phyloP scores from a whole-genome alignment of 2,113 vertebrate species.

The Pantherophis guttatus region DNA sequence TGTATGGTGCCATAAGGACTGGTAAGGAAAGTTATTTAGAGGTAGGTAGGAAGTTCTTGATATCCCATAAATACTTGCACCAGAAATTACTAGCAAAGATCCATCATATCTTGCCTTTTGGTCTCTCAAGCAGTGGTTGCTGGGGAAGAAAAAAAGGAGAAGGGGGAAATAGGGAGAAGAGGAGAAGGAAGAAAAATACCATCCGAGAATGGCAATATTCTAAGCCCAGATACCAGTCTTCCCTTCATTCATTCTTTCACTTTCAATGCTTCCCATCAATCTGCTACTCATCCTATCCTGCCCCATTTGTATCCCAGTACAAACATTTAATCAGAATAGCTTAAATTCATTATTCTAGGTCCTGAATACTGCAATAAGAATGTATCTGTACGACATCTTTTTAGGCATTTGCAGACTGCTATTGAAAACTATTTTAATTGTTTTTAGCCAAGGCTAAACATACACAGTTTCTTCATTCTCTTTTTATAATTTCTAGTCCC shows the following conservation, averaged over 20 bases:
- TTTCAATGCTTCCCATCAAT: background rate
- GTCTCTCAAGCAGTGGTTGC: background rate
- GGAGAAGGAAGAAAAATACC: background rate
- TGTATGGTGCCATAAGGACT: background rate
- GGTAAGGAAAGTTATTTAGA: background rate
- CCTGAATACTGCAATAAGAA: background rate
- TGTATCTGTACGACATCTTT: background rate
- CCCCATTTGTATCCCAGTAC: background rate
- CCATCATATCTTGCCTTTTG: background rate
- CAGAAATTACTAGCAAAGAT: background rate
- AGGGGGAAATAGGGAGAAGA: background rate
- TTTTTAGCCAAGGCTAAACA: background rate
- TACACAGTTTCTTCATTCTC: background rate
- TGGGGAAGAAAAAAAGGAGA: background rate
- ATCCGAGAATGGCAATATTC: background rate
- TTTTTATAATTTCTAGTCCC: background rate
- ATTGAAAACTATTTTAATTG: background rate
- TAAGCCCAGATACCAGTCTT: background rate
- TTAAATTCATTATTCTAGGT: background rate
- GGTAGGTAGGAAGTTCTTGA: background rate
- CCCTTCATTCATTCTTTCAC: background rate
- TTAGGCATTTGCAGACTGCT: background rate
- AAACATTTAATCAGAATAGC: background rate
- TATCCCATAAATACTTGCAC: background rate
- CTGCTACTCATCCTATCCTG: background rate